phyloP scores from a whole-genome alignment of 2,888 invertebrate species.

The Actias luna region DNA sequence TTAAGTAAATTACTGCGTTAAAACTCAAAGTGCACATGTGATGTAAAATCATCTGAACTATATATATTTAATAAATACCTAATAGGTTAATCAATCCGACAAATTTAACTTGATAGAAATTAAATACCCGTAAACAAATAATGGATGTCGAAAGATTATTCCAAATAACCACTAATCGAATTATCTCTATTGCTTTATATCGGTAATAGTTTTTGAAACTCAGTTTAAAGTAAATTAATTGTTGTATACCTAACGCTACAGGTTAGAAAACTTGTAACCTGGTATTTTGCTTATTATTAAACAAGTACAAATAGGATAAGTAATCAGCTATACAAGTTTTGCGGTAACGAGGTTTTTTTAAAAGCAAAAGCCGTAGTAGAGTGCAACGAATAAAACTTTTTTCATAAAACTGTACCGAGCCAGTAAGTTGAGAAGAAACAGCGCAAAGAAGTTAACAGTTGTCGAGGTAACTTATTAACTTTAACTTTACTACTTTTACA shows the following conservation, averaged over 20 bases:
- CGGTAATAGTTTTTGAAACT: background rate
- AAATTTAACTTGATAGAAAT: background rate
- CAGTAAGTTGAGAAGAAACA: slow-evolving; percentile 64
- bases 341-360: slow-evolving; percentile 49
- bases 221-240: background rate
- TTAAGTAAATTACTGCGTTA: background rate
- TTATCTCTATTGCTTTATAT: background rate
- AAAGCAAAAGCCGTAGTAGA: slow-evolving; percentile 50
- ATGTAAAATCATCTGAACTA: too few species aligned
- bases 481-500: slow-evolving; percentile 59
- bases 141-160: background rate
- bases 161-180: background rate
- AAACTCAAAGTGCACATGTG: background rate
- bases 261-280: background rate
- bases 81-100: too few species aligned
- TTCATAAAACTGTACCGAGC: slow-evolving; percentile 74
- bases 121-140: too few species aligned
- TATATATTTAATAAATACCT: too few species aligned
- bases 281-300: slow-evolving; percentile 2
- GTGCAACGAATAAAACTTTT: slow-evolving; percentile 72
- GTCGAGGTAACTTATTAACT: slow-evolving; percentile 71
- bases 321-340: slow-evolving; percentile 33
- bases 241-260: background rate
- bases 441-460: slow-evolving; percentile 65
- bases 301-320: slow-evolving; percentile 6